These are phyloP conservation scores for Edolisoma coerulescens DNA, from an alignment of 2,113 vertebrate genomes.

Conservation along the genomic window DNA sequence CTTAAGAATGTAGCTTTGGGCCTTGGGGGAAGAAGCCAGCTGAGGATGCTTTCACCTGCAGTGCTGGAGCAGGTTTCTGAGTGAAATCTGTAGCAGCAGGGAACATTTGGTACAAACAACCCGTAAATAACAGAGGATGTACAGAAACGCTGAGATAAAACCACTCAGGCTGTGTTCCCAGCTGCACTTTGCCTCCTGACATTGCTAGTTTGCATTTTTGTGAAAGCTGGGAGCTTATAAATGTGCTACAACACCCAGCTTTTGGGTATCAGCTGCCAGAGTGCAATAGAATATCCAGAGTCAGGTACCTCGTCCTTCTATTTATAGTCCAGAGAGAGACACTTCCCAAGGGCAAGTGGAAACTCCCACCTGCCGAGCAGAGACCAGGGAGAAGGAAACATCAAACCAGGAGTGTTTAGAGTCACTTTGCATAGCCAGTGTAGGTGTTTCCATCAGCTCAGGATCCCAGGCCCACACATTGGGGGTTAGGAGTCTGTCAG, in stretches of 20 bases:
- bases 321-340: background rate
- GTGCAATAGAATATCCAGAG: background rate
- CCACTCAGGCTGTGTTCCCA: background rate
- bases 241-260: background rate
- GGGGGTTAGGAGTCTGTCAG: background rate
- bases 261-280: slow-evolving; percentile 12
- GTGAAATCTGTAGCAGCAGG: background rate
- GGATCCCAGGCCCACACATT: background rate
- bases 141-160: background rate
- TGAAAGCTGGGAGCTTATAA: background rate
- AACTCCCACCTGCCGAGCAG: background rate
- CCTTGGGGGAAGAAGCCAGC: background rate
- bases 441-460: background rate
- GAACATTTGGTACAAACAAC: background rate
- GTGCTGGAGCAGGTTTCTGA: background rate
- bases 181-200: background rate
- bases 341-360: background rate
- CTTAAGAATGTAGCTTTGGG: background rate
- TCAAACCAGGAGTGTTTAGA: background rate
- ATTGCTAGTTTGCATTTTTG: slow-evolving; percentile 1
- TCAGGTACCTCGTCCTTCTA: background rate
- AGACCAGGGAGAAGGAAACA: background rate
- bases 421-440: background rate
- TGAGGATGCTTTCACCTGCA: background rate
- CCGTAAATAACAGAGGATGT: background rate